Evolutionary conservation across 2,113 vertebrate species (phyloP).

Genomic region (Pomatostomus ruficeps): DNA sequence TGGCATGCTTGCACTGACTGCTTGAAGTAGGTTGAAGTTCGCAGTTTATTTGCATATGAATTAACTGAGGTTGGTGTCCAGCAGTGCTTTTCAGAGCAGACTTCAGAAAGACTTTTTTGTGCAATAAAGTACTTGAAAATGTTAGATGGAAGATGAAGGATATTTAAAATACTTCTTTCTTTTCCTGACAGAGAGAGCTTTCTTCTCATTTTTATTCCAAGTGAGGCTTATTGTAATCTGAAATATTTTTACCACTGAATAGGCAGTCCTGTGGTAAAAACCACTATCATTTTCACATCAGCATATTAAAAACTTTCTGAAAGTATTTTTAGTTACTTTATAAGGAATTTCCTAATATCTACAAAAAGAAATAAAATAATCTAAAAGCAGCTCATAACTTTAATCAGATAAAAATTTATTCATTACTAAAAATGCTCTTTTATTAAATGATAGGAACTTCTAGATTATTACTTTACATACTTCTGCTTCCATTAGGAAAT

Average conservation of each 20-base stretch:
- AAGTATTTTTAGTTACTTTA: not conserved
- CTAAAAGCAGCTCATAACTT: not conserved
- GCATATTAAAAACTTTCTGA: not conserved
- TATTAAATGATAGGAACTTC: not conserved
- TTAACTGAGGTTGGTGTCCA: conserved; percentile 41
- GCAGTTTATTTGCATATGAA: conserved; percentile 59
- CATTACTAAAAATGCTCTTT: not conserved
- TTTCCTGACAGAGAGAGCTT: not conserved
- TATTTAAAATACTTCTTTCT: not conserved
- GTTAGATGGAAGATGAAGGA: not conserved
- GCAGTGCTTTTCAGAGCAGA: conserved; percentile 16
- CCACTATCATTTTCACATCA: not conserved
- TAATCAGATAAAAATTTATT: not conserved
- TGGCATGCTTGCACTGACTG: not conserved
- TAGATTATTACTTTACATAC: not conserved
- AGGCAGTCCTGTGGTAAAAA: not conserved
- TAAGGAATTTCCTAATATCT: not conserved
- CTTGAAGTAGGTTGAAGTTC: conserved; percentile 41
- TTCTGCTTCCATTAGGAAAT: not conserved
- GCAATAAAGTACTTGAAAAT: conserved; percentile 36
- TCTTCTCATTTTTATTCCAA: not conserved
- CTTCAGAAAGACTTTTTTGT: conserved; percentile 29
- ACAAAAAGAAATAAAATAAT: not conserved
- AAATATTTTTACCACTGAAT: conserved; percentile 32
- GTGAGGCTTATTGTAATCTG: not conserved